Conservation (phyloP, 2,888 invertebrate species). For the Eumacrocentrus americanus region DNA sequence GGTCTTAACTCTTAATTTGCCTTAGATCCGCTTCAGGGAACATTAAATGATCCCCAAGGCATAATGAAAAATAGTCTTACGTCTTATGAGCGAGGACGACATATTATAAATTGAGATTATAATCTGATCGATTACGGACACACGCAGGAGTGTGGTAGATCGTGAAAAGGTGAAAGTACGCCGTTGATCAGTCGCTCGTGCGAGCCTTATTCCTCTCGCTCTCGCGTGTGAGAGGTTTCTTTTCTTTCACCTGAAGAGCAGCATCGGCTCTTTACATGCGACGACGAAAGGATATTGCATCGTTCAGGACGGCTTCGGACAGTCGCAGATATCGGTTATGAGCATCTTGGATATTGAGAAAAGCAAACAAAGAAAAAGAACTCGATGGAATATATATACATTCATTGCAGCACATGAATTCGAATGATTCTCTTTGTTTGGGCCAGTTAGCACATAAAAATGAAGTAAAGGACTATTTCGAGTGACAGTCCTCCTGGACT, state of each 20-base stretch:
- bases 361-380: neutral
- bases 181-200: conserved; percentile 28
- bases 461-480: too few relatives aligned
- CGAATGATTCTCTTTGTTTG: too few relatives aligned
- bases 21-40: too few relatives aligned
- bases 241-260: conserved; percentile 9
- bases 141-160: conserved; percentile 17
- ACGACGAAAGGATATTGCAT: neutral
- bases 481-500: conserved; percentile 5
- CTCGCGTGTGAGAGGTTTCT: conserved; percentile 5
- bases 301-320: neutral
- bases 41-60: too few relatives aligned
- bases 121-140: neutral
- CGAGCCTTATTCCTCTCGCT: conserved; percentile 14
- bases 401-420: too few relatives aligned
- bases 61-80: too few relatives aligned
- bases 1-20: too few relatives aligned
- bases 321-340: neutral
- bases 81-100: neutral
- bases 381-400: too few relatives aligned
- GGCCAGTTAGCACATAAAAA: too few relatives aligned
- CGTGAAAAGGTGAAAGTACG: conserved; percentile 47
- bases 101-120: neutral
- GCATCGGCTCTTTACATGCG: conserved; percentile 4
- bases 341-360: neutral